Evolutionary conservation across 2,888 invertebrate species (phyloP).

Genomic region (Apocheima hispidaria): DNA sequence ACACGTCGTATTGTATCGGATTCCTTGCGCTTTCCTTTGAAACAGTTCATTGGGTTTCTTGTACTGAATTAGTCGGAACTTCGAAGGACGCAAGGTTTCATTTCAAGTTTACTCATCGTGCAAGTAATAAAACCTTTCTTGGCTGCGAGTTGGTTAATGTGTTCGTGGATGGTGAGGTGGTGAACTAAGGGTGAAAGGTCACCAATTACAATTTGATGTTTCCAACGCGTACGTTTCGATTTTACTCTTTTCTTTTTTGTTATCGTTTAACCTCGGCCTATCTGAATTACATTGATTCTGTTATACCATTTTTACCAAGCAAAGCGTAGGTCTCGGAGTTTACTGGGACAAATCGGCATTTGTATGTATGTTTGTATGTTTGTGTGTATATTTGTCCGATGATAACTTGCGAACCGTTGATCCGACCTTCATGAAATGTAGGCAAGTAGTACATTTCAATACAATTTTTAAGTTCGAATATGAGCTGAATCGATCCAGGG

Average conservation of each 20-base stretch:
- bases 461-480: too few relatives aligned
- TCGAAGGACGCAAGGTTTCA: slow-evolving; percentile 42
- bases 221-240: neutral
- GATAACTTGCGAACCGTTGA: too few relatives aligned
- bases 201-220: neutral
- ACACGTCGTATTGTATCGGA: slow-evolving; percentile 21
- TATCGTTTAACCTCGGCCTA: too few relatives aligned
- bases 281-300: too few relatives aligned
- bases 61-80: slow-evolving; percentile 39
- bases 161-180: slow-evolving; percentile 5
- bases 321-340: too few relatives aligned
- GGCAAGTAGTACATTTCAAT: too few relatives aligned
- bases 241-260: neutral
- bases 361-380: too few relatives aligned
- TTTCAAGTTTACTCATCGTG: slow-evolving; percentile 48
- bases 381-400: too few relatives aligned
- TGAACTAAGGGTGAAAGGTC: neutral
- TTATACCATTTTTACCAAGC: too few relatives aligned
- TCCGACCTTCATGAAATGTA: too few relatives aligned
- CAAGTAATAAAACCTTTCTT: slow-evolving; percentile 44
- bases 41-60: slow-evolving; percentile 34
- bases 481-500: too few relatives aligned
- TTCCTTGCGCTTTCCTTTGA: slow-evolving; percentile 31
- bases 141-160: slow-evolving; percentile 25
- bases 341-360: too few relatives aligned